Percentiles rank a stretch among this genome's conserved stretches.
phyloP scores from a whole-genome alignment of 1,140 invertebrate species.

The Sitophilus oryzae region DNA sequence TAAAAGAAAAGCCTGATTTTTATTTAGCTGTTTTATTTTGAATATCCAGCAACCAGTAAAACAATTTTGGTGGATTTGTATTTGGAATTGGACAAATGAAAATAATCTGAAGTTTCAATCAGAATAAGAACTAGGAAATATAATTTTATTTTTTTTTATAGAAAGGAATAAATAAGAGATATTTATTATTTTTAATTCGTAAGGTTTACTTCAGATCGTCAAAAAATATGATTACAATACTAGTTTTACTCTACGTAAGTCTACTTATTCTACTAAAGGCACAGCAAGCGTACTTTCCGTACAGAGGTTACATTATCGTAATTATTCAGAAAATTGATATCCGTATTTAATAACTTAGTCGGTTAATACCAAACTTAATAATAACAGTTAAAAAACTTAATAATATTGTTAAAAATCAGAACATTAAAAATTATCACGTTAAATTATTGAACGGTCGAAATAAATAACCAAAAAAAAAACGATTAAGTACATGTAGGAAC shows the following conservation, averaged over 20 bases:
- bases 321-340: constrained; percentile 18
- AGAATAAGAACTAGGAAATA: too few relatives aligned
- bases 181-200: too few relatives aligned
- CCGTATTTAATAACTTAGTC: constrained; percentile 28
- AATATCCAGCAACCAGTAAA: too few relatives aligned
- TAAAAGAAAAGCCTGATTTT: too few relatives aligned
- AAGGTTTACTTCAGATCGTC: constrained; percentile 24
- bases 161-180: too few relatives aligned
- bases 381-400: not conserved
- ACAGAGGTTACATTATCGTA: constrained; percentile 30
- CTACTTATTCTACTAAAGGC: constrained; percentile 32
- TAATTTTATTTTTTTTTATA: too few relatives aligned
- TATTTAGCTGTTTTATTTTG: too few relatives aligned
- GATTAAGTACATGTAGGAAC: constrained; percentile 3
- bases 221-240: constrained; percentile 35
- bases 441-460: not conserved
- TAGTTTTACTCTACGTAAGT: constrained; percentile 26
- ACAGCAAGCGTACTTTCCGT: constrained; percentile 36
- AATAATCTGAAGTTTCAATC: too few relatives aligned
- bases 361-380: constrained; percentile 1
- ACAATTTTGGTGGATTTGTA: too few relatives aligned
- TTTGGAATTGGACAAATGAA: too few relatives aligned
- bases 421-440: not conserved
- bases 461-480: not conserved
- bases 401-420: constrained; percentile 3